phyloP scores from a whole-genome alignment of 2,113 vertebrate species.

The Phylloscopus whistleri region DNA sequence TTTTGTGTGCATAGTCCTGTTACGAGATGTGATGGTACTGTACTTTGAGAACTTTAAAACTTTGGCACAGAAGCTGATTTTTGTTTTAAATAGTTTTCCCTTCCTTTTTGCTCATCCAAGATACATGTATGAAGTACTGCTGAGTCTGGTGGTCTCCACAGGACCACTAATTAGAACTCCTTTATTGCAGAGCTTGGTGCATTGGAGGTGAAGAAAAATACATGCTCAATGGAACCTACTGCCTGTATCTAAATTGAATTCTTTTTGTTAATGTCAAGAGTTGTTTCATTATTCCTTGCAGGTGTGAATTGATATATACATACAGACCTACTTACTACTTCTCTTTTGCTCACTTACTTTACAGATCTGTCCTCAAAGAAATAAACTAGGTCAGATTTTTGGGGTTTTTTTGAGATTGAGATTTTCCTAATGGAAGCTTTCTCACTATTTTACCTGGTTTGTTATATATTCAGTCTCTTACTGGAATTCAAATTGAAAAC shows the following conservation, averaged over 20 bases:
- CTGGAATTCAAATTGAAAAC: neutral
- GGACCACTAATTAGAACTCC: neutral
- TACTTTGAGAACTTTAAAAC: neutral
- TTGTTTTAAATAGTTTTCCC: neutral
- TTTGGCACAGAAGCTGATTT: neutral
- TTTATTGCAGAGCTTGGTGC: neutral
- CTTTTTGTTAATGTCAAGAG: neutral
- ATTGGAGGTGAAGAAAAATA: neutral
- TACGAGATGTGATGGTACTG: neutral
- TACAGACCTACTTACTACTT: neutral
- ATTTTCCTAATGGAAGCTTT: neutral
- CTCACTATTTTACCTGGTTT: neutral
- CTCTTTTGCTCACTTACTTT: neutral
- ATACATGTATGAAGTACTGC: neutral
- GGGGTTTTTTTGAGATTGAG: fast-evolving
- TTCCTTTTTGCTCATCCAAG: neutral
- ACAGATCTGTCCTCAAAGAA: neutral
- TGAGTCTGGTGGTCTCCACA: neutral
- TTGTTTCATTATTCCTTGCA: neutral
- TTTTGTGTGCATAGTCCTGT: neutral
- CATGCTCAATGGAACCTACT: neutral
- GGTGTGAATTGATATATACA: neutral
- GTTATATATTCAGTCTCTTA: neutral
- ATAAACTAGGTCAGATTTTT: neutral
- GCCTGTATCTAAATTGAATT: neutral